These are phyloP conservation scores for Micromesistius poutassou DNA, from an alignment of 2,797 vertebrate genomes.

Conservation along the genomic window DNA sequence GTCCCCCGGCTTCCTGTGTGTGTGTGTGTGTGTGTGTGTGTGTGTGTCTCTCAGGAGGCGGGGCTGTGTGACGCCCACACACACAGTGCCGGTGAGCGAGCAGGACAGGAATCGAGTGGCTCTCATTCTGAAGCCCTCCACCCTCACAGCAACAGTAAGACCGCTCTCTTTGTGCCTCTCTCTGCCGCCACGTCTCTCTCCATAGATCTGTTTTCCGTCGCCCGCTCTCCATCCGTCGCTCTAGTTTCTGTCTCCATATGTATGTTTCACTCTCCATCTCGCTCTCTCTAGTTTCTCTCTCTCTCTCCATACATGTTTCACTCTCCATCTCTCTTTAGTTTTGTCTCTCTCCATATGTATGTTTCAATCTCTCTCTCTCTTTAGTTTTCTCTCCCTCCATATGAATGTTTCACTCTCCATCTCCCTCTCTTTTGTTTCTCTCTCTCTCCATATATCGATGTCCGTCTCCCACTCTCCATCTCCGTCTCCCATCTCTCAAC, in stretches of 20 bases:
- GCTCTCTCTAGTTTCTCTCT: neutral
- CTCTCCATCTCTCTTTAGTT: neutral
- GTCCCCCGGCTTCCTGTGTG: constrained; percentile 1
- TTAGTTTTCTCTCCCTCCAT: neutral
- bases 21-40: constrained; percentile 21
- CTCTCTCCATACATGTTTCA: neutral
- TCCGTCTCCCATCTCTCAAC: neutral
- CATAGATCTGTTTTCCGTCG: neutral
- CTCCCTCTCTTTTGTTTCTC: too few species aligned
- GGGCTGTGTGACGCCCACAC: constrained; percentile 53
- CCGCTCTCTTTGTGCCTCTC: constrained; percentile 5
- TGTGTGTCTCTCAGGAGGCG: constrained; percentile 58
- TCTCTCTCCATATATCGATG: neutral
- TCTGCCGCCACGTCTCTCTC: constrained; percentile 13
- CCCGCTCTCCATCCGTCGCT: constrained; percentile 12
- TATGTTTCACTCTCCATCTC: neutral
- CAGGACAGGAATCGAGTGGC: constrained; percentile 46
- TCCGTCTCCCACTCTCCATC: neutral
- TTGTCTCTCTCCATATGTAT: neutral
- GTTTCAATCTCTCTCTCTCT: neutral
- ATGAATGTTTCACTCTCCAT: neutral
- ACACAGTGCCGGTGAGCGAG: constrained; percentile 38
- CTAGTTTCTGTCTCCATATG: constrained; percentile 5
- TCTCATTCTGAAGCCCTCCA: constrained; percentile 52
- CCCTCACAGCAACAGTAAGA: constrained; percentile 75